Evolutionary conservation across 2,888 invertebrate genomes (phyloP).

Genomic region (Ornithoptera priamus): DNA sequence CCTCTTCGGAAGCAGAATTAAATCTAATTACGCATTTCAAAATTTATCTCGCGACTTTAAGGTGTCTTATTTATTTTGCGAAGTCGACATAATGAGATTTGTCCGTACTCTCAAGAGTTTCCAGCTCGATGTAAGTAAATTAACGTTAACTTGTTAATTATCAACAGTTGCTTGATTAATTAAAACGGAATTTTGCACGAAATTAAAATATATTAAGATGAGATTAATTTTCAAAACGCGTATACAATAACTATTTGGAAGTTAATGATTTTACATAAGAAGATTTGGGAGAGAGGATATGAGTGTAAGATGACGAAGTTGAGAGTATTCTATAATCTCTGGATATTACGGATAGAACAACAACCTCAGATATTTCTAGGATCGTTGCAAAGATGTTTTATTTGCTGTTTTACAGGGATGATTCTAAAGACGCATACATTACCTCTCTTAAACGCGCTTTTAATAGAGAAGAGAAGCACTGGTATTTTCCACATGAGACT

Average conservation of each 20-base stretch:
- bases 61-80: constrained; percentile 20
- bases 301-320: too few relatives aligned
- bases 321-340: too few relatives aligned
- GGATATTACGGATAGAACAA: too few relatives aligned
- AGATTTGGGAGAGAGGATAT: too few relatives aligned
- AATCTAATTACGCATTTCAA: constrained; percentile 6
- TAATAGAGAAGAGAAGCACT: too few relatives aligned
- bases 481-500: too few relatives aligned
- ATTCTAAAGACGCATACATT: too few relatives aligned
- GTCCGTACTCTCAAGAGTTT: constrained; percentile 11
- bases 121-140: constrained; percentile 21
- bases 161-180: constrained; percentile 18
- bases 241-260: not conserved
- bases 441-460: too few relatives aligned
- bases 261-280: not conserved
- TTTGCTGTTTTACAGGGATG: too few relatives aligned
- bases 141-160: constrained; percentile 24
- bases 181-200: constrained; percentile 10
- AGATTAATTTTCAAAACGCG: constrained; percentile 1
- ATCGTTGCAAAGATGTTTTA: too few relatives aligned
- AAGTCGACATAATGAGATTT: constrained; percentile 26
- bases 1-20: not conserved
- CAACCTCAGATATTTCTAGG: too few relatives aligned
- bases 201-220: constrained; percentile 9
- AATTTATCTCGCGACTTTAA: constrained; percentile 13